Percentiles rank a stretch among this genome's conserved stretches.
Conservation (phyloP, 2,888 invertebrate genomes). For the Acronicta leporina region DNA sequence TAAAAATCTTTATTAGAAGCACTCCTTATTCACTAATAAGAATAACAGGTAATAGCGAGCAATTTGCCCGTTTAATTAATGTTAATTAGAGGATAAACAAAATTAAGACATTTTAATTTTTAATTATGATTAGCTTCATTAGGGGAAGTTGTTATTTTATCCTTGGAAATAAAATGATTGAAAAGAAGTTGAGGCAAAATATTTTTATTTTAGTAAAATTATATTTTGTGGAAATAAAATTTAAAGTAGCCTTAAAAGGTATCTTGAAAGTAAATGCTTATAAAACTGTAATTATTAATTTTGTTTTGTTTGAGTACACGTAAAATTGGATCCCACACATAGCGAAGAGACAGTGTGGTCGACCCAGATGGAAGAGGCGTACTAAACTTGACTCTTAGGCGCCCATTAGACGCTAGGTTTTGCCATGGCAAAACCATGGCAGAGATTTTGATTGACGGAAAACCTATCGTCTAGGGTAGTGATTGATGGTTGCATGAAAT, state of each 20-base stretch:
- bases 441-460: no score
- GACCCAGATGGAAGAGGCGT: no score
- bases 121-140: conserved; percentile 54
- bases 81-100: conserved; percentile 28
- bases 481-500: no score
- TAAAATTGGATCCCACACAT: no score
- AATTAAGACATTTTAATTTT: conserved; percentile 41
- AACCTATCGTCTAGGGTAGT: no score
- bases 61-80: conserved; percentile 42
- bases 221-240: conserved; percentile 20
- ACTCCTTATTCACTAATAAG: conserved; percentile 17
- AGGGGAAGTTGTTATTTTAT: conserved; percentile 36
- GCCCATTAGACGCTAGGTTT: no score
- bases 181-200: conserved; percentile 20
- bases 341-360: no score
- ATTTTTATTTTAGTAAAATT: background rate
- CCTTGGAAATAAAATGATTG: conserved; percentile 24
- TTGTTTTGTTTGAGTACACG: no score
- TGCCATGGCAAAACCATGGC: no score
- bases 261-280: background rate
- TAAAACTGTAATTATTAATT: no score
- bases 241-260: background rate
- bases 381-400: no score
- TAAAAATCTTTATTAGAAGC: conserved; percentile 23
- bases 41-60: conserved; percentile 37